Evolutionary conservation across 64 coral and sea anemone genomes (phyloP), one percentile per base, ranked within the genome.

Genomic region (Exaiptasia diaphana): DNA sequence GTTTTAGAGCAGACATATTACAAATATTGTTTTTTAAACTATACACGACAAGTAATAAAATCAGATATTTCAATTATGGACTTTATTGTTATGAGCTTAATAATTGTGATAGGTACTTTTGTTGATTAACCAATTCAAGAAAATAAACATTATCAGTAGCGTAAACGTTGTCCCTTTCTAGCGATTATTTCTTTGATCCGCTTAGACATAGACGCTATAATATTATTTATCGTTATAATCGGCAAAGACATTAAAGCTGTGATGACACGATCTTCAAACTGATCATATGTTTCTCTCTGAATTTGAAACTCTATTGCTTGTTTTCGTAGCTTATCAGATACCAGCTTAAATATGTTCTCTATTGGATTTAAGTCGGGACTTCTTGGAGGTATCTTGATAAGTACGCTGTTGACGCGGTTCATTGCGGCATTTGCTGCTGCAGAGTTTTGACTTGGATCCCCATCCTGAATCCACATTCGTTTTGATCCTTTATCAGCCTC

Each of bases 361-460:
- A 56, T 70, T 50, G 43, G 64, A 52, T 83, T 83, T 45, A 83
- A 30, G 53, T 83, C 63, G 3, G 79, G 79, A 68, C 79, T 54
- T 14, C 24, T 28, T 20, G 80, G 5, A 4, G 57, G 77, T 38
- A 80, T 80, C 21, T 31, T 61, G 3, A 83, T 14, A 13, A 72
- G 34, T 9, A 10, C 34, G 38, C 17, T 6, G 5, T 55, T 83
- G 21, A 72, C 64, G 9, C 48, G 44, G 23, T 22, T 37, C 63
- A 83, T 71, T 37, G 80, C 80, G 48, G 30, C 55, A 20, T 38
- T 42, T 40, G 81, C 64, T 17, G 15, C 38, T 33, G 41, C 79
- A 68, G 58, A 82, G 44, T 82, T 82, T 41, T 52, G 63, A 41
- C 81, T 65, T 35, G 74, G 73, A 49, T 87, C 83, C 28, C 57